Base-by-base conservation (phyloP, 92 coral and sea anemone genomes). In the Paragorgia papillata region DNA sequence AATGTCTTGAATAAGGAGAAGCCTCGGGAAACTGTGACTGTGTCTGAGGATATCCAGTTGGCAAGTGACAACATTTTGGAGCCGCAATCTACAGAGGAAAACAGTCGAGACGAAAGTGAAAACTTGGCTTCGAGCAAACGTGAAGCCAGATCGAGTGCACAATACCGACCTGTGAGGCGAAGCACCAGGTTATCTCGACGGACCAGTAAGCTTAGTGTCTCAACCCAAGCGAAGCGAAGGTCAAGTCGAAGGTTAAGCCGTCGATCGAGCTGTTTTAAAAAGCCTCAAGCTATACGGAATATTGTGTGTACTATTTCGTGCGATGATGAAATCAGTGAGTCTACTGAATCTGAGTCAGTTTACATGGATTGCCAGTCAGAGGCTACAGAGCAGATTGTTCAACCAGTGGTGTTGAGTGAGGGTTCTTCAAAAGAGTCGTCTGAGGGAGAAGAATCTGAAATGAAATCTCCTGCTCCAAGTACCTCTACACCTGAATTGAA, bases 191-290 rank as follows among this genome's bases (percentile, higher is more conserved):
- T 31, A 1, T 14, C 31, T 3, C 3, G 62, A 7, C 62, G 62
- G 12, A 6, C 22, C 33, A 56, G 62, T 28, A 56, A 22, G 33
- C 3, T 56, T 22, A 13, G 30, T 3, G 7, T 56, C 4, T 3
- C 1, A 22, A 22, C 8, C 29, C 30, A 22, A 17, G 15, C 1
- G 14, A 56, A 56, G 12, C 15, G 62, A 6, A 22, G 62, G 18
- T 56, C 62, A 22, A 56, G 62, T 22, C 62, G 30, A 22, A 17
- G 62, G 62, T 56, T 22, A 56, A 56, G 62, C 33, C 30, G 3
- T 28, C 62, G 62, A 7, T 56, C 62, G 8, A 56, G 30, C 22
- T 22, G 28, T 8, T 22, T 56, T 1, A 56, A 56, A 7, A 56
- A 56, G 30, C 29, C 62, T 22, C 62, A 1, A 22, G 26, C 17